Conservation (phyloP, 2,888 invertebrate species). For the Mesorhabditis belari region DNA sequence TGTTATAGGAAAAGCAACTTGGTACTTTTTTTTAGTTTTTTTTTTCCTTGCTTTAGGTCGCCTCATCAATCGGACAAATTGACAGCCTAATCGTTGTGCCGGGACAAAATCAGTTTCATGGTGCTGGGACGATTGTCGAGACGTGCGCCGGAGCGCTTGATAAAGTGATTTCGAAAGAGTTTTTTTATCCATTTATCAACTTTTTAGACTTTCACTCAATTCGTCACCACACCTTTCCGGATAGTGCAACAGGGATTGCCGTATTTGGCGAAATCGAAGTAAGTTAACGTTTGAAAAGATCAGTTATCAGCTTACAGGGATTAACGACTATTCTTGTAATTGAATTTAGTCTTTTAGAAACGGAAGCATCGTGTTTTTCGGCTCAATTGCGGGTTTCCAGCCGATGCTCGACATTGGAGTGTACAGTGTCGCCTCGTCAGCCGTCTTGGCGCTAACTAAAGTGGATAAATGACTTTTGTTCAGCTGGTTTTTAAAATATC, state of each 20-base stretch:
- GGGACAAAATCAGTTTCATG: background rate
- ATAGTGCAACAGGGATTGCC: slow-evolving; percentile 29
- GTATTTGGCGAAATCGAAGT: slow-evolving; percentile 30
- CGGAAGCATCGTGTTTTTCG: slow-evolving; percentile 21
- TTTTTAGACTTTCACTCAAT: slow-evolving; percentile 10
- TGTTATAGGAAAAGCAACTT: slow-evolving; percentile 16
- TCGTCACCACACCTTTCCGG: slow-evolving; percentile 36
- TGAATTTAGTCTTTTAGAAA: slow-evolving; percentile 12
- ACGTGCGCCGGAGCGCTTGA: background rate
- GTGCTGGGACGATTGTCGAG: background rate
- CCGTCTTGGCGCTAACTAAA: slow-evolving; percentile 29
- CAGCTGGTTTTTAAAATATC: background rate
- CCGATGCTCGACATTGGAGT: slow-evolving; percentile 42
- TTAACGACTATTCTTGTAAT: background rate
- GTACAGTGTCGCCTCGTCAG: slow-evolving; percentile 35
- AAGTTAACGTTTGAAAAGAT: background rate
- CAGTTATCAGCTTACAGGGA: background rate
- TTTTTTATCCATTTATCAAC: background rate
- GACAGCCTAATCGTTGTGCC: background rate
- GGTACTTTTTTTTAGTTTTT: slow-evolving; percentile 19
- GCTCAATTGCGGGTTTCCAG: slow-evolving; percentile 29
- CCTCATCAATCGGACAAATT: background rate
- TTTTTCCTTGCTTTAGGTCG: background rate
- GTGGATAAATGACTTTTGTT: background rate
- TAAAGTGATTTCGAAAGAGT: slow-evolving; percentile 5